Evolutionary conservation across 1,140 invertebrate genomes (phyloP).

Genomic region (Caerostris darwini): DNA sequence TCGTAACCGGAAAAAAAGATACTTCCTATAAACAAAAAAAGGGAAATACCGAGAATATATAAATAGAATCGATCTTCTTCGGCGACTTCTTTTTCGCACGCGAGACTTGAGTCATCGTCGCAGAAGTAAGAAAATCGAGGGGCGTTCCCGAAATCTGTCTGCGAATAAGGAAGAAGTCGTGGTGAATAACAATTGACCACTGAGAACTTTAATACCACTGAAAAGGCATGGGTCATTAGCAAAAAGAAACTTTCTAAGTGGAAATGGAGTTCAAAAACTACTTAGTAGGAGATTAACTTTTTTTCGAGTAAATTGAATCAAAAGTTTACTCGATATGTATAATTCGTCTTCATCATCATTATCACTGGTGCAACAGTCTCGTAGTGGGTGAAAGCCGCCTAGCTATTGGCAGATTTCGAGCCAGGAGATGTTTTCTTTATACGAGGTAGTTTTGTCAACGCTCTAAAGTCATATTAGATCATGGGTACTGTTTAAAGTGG

Average conservation of each 20-base stretch:
- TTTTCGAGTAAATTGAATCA: too few species aligned
- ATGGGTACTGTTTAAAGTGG: too few species aligned
- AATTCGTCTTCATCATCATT: too few species aligned
- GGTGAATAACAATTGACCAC: not conserved
- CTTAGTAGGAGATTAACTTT: too few species aligned
- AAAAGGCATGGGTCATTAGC: not conserved
- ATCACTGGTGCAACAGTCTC: too few species aligned
- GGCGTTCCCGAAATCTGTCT: not conserved
- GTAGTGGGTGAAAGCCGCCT: too few species aligned
- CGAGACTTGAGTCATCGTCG: not conserved
- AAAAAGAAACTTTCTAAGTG: not conserved
- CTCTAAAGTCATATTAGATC: too few species aligned
- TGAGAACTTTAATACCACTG: not conserved
- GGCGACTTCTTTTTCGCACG: not conserved
- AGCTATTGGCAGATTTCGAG: too few species aligned
- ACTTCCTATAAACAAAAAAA: not conserved
- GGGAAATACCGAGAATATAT: not conserved
- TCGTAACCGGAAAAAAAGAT: slow-evolving; percentile 18
- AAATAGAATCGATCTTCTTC: not conserved
- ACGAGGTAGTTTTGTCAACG: too few species aligned
- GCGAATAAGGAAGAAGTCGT: not conserved
- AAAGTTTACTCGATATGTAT: too few species aligned
- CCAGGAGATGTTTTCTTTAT: too few species aligned
- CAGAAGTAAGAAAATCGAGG: not conserved
- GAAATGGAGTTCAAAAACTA: too few species aligned